Conservation (phyloP, 1,140 invertebrate genomes). For the Ceratoteleas bidentatus region DNA sequence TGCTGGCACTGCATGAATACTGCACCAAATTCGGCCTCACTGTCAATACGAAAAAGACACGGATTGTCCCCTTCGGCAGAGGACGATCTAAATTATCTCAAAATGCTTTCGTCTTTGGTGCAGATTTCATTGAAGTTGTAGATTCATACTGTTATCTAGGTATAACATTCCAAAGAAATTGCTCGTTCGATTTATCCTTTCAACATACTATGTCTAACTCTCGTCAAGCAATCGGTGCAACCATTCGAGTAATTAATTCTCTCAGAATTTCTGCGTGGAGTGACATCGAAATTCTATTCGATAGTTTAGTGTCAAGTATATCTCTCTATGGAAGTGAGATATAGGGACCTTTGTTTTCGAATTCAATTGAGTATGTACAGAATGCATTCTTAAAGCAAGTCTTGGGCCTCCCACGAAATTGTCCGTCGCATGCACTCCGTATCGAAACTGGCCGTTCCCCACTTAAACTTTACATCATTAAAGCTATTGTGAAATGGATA, state of each 20-base stretch:
- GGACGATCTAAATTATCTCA: conserved; percentile 2
- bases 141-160: conserved; percentile 16
- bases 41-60: conserved; percentile 8
- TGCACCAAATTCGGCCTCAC: neutral
- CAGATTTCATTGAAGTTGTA: conserved; percentile 1
- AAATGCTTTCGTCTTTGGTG: neutral
- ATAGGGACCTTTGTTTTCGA: neutral
- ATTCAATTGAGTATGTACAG: conserved; percentile 2
- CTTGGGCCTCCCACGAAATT: conserved; percentile 3
- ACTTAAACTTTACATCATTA: no score
- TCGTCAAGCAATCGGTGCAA: conserved; percentile 6
- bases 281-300: conserved; percentile 14
- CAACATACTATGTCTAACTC: neutral
- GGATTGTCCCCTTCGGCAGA: neutral
- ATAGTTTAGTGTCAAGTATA: conserved; percentile 11
- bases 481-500: no score
- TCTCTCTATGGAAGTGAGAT: conserved; percentile 2
- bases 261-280: conserved; percentile 8
- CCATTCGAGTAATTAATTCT: conserved; percentile 5
- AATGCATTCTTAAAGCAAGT: conserved; percentile 15
- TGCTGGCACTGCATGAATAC: neutral
- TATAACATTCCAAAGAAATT: conserved; percentile 7
- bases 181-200: conserved; percentile 1
- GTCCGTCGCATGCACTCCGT: conserved; percentile 8
- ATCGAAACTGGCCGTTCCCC: conserved; percentile 5